Base-by-base conservation (phyloP, 1,140 invertebrate genomes). In the Aphidius gifuensis region DNA sequence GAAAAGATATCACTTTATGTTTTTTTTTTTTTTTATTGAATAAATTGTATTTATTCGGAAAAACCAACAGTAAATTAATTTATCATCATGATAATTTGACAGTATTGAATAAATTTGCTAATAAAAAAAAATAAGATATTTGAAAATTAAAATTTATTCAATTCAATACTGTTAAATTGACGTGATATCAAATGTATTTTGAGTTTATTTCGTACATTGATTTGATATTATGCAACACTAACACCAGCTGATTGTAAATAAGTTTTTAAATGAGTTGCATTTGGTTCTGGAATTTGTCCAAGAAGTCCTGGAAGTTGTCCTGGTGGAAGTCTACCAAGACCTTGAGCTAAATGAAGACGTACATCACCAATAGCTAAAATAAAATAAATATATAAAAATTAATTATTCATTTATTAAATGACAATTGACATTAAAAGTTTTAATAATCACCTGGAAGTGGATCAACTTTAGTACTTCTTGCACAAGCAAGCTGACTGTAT, bases 401-500 rank as follows among this genome's bases (percentile, higher is more conserved):
- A 49, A 53, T 21, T n/a, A 53, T 9, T 11, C 5, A 21, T 43
- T n/a, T 2, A 39, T 62, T 47, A 6, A 43, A 43, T 45, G 56
- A 43, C 32, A 56, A 11, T 38, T 43, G 9, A 54, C 5, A 16
- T 53, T 6, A 43, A 47, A 46, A 59, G 2, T 51, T 42, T 61
- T 65, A 40, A 42, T 16, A 16, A 16, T 16, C 16, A 16, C 82
- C 84, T 80, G 80, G 82, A 58, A 85, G 84, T 21, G 90, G 90
- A 83, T 97, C 94, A 63, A 85, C 80, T 66, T 86, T 83, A 40
- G 83, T 80, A 75, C 87, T 89, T 53, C 86, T 88, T 0, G 94
- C 94, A 83, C 91, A 96, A 9, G 89, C 83, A 1, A 98, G 83
- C 75, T 96, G 92, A 9, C 92, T 90, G 76, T 93, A 98, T 49